Percentiles rank a stretch among this genome's conserved stretches.
These are phyloP conservation scores for Uropsilus gracilis DNA, from an alignment of 2,113 vertebrate genomes.

Conservation along the genomic window DNA sequence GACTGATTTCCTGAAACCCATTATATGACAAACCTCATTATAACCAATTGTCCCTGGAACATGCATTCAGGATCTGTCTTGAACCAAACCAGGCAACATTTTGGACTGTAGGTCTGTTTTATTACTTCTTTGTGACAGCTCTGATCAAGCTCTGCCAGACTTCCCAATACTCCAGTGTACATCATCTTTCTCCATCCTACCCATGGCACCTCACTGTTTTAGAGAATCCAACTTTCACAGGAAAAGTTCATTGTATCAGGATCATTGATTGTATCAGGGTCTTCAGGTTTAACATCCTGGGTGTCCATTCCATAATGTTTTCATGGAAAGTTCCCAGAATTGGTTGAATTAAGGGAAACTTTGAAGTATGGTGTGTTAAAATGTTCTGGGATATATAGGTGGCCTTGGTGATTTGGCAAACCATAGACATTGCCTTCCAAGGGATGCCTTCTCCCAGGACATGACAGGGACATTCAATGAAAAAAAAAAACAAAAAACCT, in stretches of 20 bases:
- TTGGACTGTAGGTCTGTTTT: neutral
- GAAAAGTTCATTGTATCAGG: too few species aligned
- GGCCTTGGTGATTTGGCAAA: neutral
- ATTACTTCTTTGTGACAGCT: neutral
- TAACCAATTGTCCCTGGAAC: neutral
- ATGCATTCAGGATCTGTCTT: neutral
- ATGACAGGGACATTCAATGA: neutral
- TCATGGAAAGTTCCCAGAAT: neutral
- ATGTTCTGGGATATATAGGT: neutral
- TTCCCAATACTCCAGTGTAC: too few species aligned
- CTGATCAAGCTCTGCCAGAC: rapidly evolving
- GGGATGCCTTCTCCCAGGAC: neutral
- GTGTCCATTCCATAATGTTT: neutral
- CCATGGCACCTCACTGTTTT: neutral
- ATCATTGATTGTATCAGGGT: too few species aligned
- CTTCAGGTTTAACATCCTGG: neutral
- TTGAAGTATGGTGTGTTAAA: neutral
- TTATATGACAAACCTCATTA: neutral
- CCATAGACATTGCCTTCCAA: neutral
- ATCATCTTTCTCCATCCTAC: neutral
- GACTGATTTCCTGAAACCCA: neutral
- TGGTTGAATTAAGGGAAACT: neutral
- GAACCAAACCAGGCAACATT: neutral
- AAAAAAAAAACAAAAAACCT: neutral
- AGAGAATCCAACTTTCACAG: neutral